Evolutionary conservation across 2,888 invertebrate genomes (phyloP).

Genomic region (Andricus curvator): DNA sequence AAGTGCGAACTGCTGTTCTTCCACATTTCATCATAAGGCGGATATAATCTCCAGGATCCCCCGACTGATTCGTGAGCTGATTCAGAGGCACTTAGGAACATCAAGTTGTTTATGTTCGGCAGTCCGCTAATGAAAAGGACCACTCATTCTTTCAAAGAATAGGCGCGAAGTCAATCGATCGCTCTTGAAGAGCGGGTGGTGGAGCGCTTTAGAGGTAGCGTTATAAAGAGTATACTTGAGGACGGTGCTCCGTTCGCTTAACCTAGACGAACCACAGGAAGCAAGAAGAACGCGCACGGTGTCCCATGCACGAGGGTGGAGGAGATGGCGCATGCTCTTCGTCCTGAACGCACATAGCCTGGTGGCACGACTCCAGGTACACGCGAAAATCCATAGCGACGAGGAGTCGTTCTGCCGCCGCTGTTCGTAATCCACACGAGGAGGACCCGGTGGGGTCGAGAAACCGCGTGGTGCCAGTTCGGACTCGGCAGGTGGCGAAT

Average conservation of each 20-base stretch:
- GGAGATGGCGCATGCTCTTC: constrained; percentile 67
- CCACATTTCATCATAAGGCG: constrained; percentile 3
- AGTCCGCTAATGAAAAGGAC: background rate
- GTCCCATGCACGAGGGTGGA: constrained; percentile 30
- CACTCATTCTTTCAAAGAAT: constrained; percentile 2
- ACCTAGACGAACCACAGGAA: constrained; percentile 20
- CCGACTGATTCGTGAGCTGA: constrained; percentile 18
- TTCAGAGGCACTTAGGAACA: constrained; percentile 21
- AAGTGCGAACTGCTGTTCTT: constrained; percentile 18
- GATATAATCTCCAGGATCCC: background rate
- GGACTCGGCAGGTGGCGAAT: constrained; percentile 36
- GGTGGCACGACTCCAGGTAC: constrained; percentile 57
- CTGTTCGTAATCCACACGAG: constrained; percentile 7
- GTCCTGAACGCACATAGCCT: constrained; percentile 55
- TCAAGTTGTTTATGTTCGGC: constrained; percentile 9
- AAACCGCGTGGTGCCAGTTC: constrained; percentile 41
- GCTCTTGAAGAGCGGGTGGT: background rate
- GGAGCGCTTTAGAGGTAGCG: background rate
- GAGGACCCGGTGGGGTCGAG: constrained; percentile 23
- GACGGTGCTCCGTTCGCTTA: background rate
- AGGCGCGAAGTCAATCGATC: constrained; percentile 22
- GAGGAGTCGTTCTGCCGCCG: constrained; percentile 32
- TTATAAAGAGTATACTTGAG: background rate
- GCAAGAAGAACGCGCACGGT: constrained; percentile 34
- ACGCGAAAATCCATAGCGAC: constrained; percentile 64